Conservation (phyloP, 2,113 vertebrate genomes). For the Corydoras sp. region DNA sequence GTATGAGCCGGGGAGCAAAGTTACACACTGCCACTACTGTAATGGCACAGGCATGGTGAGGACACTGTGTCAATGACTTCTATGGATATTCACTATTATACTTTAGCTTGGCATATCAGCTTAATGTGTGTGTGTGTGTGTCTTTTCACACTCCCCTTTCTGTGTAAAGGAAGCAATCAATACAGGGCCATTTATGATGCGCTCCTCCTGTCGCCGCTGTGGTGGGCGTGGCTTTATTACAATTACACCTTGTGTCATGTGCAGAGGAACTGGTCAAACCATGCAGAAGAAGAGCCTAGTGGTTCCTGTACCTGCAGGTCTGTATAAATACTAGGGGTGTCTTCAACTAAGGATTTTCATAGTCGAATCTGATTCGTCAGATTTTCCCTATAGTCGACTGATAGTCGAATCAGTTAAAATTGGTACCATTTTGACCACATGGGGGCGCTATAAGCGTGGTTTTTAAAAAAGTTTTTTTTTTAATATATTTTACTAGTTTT, state of each 20-base stretch:
- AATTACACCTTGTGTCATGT: slow-evolving; percentile 74
- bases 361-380: too few relatives aligned
- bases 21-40: slow-evolving; percentile 83
- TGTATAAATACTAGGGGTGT: slow-evolving; percentile 40
- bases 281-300: slow-evolving; percentile 85
- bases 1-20: slow-evolving; percentile 83
- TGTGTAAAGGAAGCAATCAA: slow-evolving; percentile 71
- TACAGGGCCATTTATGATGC: slow-evolving; percentile 89
- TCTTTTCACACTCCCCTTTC: not conserved
- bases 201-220: slow-evolving; percentile 86
- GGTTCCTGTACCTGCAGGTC: slow-evolving; percentile 93
- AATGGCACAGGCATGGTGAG: slow-evolving; percentile 89
- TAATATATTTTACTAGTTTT: too few relatives aligned
- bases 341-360: too few relatives aligned
- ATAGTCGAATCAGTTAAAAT: too few relatives aligned
- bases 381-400: too few relatives aligned
- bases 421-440: too few relatives aligned
- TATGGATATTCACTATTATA: too few relatives aligned
- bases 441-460: too few relatives aligned
- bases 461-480: too few relatives aligned
- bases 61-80: too few relatives aligned
- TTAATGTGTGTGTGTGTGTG: not conserved
- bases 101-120: too few relatives aligned
- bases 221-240: slow-evolving; percentile 80
- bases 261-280: slow-evolving; percentile 81